A percentile compares a stretch with the other conserved stretches of the same genome.
These are phyloP conservation scores for Peromyscus californicus DNA, from an alignment of 2,113 vertebrate genomes.

Conservation along the genomic window DNA sequence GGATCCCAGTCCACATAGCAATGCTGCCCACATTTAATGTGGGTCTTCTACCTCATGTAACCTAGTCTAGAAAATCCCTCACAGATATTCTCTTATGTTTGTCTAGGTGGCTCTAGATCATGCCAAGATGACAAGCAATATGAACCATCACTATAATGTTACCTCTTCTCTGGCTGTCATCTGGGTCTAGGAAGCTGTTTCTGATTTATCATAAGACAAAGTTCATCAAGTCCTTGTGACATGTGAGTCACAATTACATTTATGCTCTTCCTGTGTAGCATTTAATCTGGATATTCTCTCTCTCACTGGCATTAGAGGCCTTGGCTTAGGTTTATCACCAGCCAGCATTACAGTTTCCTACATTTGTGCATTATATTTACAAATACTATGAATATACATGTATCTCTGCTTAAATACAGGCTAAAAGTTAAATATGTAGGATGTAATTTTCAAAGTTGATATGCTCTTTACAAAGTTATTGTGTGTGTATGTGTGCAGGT, in stretches of 20 bases:
- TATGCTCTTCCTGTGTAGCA: not conserved
- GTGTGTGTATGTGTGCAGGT: not conserved
- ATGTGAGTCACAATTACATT: not conserved
- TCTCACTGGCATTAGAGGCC: not conserved
- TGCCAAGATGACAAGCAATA: not conserved
- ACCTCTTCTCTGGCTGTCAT: no score
- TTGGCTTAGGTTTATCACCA: no score
- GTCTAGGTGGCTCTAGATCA: not conserved
- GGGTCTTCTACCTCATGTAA: not conserved
- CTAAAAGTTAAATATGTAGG: not conserved
- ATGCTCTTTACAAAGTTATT: not conserved
- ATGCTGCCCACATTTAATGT: not conserved
- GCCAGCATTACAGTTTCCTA: not conserved
- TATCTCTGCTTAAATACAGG: not conserved
- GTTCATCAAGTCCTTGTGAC: not conserved
- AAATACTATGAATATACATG: not conserved
- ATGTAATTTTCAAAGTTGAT: not conserved
- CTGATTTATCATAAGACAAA: not conserved
- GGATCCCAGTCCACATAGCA: no score
- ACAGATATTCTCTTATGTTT: not conserved
- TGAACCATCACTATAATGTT: no score
- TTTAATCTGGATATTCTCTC: not conserved
- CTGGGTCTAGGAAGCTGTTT: not conserved
- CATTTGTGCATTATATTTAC: not conserved
- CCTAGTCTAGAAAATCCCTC: not conserved